phyloP scores from a whole-genome alignment of 2,888 invertebrate genomes.

The Pseudanteris insignis region DNA sequence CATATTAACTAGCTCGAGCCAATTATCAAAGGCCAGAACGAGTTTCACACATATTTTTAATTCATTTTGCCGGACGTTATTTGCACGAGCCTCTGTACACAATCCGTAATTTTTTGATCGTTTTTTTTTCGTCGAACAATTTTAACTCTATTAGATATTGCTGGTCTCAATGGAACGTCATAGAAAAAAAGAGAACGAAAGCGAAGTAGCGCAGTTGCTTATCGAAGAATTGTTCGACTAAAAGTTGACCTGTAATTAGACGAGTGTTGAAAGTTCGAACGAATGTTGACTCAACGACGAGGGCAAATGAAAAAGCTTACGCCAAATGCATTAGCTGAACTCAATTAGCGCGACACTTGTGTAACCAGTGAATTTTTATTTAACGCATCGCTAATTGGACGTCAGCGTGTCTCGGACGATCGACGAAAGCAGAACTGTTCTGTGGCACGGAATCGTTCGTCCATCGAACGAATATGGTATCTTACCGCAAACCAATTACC shows the following conservation, averaged over 20 bases:
- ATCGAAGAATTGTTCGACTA: conserved; percentile 13
- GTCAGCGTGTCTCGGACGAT: conserved; percentile 40
- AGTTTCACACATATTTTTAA: no score
- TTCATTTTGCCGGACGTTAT: background rate
- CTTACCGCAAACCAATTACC: conserved; percentile 40
- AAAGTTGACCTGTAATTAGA: conserved; percentile 40
- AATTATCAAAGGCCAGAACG: no score
- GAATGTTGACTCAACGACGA: conserved; percentile 38
- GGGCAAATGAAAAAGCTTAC: conserved; percentile 41
- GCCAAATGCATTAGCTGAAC: conserved; percentile 36
- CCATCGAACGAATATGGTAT: conserved; percentile 27
- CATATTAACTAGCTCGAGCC: no score
- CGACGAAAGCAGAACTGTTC: conserved; percentile 21
- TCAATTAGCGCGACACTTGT: conserved; percentile 41
- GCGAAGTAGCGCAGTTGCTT: conserved; percentile 7
- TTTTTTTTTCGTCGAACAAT: background rate
- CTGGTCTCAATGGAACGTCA: background rate
- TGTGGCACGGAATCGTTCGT: conserved; percentile 20
- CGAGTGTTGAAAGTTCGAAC: conserved; percentile 40
- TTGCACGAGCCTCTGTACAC: background rate
- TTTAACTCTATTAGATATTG: background rate
- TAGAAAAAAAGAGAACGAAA: conserved; percentile 10
- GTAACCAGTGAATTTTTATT: conserved; percentile 41
- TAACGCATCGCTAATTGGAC: conserved; percentile 41
- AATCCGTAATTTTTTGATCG: background rate